These are phyloP conservation scores for Poecilia velifera DNA, from an alignment of 2,797 vertebrate genomes.

Conservation along the genomic window DNA sequence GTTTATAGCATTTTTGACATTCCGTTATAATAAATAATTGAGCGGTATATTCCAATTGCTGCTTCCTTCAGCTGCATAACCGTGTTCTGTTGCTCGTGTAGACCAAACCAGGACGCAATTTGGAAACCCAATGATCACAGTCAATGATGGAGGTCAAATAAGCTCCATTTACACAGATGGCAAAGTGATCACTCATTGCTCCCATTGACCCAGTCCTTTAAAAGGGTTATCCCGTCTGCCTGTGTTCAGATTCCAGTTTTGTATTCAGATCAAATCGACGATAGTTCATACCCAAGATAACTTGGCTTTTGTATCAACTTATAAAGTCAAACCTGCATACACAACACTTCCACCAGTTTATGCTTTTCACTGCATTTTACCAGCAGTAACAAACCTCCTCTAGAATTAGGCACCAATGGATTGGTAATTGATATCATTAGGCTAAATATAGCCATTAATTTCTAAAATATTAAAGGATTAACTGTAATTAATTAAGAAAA, in stretches of 20 bases:
- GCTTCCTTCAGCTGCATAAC: constrained; percentile 23
- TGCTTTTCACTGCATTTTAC: constrained; percentile 13
- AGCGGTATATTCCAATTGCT: background rate
- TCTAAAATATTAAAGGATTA: background rate
- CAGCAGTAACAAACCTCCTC: constrained; percentile 23
- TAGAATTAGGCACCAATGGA: constrained; percentile 27
- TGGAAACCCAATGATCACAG: constrained; percentile 30
- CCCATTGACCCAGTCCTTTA: constrained; percentile 32
- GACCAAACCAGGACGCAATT: constrained; percentile 38
- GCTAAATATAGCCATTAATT: constrained; percentile 24
- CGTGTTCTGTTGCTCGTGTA: constrained; percentile 9
- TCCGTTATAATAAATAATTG: background rate
- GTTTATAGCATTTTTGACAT: background rate
- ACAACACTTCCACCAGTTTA: background rate
- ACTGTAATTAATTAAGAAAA: background rate
- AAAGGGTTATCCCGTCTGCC: constrained; percentile 21
- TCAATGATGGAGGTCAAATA: constrained; percentile 28
- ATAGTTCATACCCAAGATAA: background rate
- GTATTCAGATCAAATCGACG: background rate
- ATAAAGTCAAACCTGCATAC: background rate
- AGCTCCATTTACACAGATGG: constrained; percentile 25
- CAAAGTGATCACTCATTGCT: constrained; percentile 26
- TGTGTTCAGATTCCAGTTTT: background rate
- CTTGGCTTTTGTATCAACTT: background rate
- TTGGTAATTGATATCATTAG: constrained; percentile 34